Conservation (phyloP, 2,797 vertebrate species). For the Cossypha polioptera region DNA sequence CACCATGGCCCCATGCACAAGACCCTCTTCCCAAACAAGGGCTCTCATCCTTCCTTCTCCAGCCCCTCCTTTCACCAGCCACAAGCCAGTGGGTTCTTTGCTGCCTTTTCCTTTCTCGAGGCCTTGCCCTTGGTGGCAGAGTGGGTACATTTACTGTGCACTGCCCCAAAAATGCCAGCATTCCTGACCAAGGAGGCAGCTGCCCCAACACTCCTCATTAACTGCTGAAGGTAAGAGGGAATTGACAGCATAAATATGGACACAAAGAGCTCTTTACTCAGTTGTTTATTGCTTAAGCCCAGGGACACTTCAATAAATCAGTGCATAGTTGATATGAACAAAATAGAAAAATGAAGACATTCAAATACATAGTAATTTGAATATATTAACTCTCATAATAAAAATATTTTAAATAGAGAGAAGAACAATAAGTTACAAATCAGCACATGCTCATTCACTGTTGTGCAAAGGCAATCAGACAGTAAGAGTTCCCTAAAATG, state of each 20-base stretch:
- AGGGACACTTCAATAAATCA: neutral
- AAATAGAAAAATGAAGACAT: neutral
- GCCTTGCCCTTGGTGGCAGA: neutral
- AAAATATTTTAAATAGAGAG: slow-evolving; percentile 69
- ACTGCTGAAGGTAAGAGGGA: neutral
- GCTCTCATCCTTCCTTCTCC: neutral
- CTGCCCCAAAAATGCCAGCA: neutral
- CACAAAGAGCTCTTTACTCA: neutral
- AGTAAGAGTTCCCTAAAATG: neutral
- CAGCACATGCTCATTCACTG: neutral
- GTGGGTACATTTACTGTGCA: neutral
- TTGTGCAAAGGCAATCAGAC: neutral
- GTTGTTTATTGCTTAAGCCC: slow-evolving; percentile 37
- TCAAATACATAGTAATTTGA: neutral
- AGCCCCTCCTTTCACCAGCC: neutral
- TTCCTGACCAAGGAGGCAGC: neutral
- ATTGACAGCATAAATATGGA: accelerated
- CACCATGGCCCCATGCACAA: accelerated
- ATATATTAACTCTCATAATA: slow-evolving; percentile 71
- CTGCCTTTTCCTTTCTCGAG: neutral
- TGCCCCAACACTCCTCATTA: accelerated
- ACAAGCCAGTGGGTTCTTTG: accelerated
- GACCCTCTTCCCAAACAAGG: neutral
- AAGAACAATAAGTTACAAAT: slow-evolving; percentile 73
- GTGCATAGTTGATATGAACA: neutral